Evolutionary conservation across 2,888 invertebrate genomes (phyloP).

Genomic region (Agrotis segetum): DNA sequence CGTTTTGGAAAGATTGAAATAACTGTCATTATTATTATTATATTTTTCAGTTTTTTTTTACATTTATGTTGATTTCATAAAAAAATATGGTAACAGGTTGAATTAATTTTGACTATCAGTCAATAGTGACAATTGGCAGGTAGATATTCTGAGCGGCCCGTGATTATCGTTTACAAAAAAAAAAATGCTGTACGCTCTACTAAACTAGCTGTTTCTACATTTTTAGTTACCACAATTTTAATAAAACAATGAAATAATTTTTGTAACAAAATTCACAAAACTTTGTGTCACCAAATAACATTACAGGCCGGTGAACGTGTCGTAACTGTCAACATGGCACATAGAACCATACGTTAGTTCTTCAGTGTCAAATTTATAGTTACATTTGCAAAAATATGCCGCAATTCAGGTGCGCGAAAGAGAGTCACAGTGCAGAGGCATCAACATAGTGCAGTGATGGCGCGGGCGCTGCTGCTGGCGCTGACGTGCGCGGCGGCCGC

Average conservation of each 20-base stretch:
- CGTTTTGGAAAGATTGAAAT: constrained; percentile 61
- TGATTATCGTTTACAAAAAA: neutral
- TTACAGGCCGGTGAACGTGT: constrained; percentile 44
- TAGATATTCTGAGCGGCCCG: constrained; percentile 37
- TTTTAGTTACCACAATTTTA: neutral
- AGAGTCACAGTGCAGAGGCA: constrained; percentile 47
- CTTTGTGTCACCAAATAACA: neutral
- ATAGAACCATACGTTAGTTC: constrained; percentile 51
- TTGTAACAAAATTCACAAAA: no score
- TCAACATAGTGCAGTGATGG: constrained; percentile 56
- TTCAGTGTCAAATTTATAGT: constrained; percentile 85
- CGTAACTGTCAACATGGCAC: constrained; percentile 48
- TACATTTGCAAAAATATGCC: constrained; percentile 77
- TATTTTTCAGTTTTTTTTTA: constrained; percentile 47
- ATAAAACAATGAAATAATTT: no score
- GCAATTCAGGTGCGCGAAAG: constrained; percentile 68
- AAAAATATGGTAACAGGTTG: constrained; percentile 36
- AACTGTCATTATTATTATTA: constrained; percentile 62
- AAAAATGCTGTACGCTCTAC: neutral
- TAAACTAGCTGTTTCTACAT: neutral
- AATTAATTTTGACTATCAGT: constrained; percentile 30
- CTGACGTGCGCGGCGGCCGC: constrained; percentile 68
- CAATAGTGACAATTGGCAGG: constrained; percentile 22
- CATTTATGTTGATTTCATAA: constrained; percentile 54
- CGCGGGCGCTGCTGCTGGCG: constrained; percentile 64